Evolutionary conservation across 2,113 vertebrate genomes (phyloP).

Genomic region (Prunella himalayana): DNA sequence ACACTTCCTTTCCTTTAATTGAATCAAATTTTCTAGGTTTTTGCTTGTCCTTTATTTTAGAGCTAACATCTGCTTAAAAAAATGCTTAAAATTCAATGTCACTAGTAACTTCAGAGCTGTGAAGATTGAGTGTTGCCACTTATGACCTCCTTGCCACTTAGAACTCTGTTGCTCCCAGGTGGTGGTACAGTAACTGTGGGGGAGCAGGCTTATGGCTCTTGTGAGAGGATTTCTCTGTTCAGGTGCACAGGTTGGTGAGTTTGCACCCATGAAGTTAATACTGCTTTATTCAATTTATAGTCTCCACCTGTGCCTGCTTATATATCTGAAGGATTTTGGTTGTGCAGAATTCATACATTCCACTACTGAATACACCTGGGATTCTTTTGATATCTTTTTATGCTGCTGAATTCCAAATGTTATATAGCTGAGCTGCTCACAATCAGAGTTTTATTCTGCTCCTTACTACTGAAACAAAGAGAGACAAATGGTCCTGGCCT

Average conservation of each 20-base stretch:
- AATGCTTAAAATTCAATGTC: background rate
- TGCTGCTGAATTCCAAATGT: background rate
- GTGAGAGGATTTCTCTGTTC: background rate
- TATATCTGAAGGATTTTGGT: background rate
- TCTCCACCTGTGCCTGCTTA: background rate
- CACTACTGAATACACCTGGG: background rate
- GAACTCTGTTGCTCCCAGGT: background rate
- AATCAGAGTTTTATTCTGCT: background rate
- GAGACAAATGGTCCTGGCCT: fast-evolving
- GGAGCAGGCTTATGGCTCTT: background rate
- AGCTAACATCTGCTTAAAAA: background rate
- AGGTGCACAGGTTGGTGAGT: background rate
- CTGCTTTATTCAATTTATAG: background rate
- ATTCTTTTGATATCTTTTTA: background rate
- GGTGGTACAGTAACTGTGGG: background rate
- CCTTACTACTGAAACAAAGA: background rate
- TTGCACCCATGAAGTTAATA: background rate
- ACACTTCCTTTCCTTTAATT: background rate
- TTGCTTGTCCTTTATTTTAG: background rate
- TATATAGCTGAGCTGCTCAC: background rate
- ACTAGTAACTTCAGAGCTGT: background rate
- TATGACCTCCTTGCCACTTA: background rate
- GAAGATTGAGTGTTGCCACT: background rate
- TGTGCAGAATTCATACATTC: background rate
- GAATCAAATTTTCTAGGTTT: background rate